These are phyloP conservation scores for Tylochromis polylepis DNA, from an alignment of 2,113 vertebrate genomes.

Conservation along the genomic window DNA sequence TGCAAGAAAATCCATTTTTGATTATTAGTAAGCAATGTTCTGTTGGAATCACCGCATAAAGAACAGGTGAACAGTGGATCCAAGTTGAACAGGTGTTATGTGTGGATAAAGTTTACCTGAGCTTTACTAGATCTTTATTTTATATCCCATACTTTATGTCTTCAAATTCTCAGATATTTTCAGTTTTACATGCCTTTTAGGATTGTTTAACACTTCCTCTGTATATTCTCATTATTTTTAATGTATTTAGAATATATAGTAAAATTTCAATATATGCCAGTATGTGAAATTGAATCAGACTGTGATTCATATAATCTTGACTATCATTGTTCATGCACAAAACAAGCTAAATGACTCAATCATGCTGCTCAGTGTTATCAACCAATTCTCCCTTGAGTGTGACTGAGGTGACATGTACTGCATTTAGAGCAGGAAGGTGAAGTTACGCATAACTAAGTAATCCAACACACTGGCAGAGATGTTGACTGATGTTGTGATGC, in stretches of 20 bases:
- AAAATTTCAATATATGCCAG: not conserved
- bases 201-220: not conserved
- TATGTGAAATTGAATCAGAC: not conserved
- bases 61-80: not conserved
- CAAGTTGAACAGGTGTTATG: not conserved
- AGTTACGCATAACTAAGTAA: not conserved
- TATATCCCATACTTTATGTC: not conserved
- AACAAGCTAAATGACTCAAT: not conserved
- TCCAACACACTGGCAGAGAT: not conserved
- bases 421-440: slow-evolving; percentile 7
- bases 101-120: not conserved
- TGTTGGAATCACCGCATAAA: not conserved
- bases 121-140: not conserved
- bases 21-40: not conserved
- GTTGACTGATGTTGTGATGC: not conserved
- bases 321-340: not conserved
- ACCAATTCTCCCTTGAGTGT: not conserved
- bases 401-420: not conserved
- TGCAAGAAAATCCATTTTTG: not conserved
- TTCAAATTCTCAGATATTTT: not conserved
- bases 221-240: not conserved
- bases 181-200: not conserved
- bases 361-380: not conserved
- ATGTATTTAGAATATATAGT: not conserved
- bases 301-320: not conserved